These are phyloP conservation scores for Orthonevra nobilis DNA, from an alignment of 2,888 invertebrate species.

Conservation along the genomic window DNA sequence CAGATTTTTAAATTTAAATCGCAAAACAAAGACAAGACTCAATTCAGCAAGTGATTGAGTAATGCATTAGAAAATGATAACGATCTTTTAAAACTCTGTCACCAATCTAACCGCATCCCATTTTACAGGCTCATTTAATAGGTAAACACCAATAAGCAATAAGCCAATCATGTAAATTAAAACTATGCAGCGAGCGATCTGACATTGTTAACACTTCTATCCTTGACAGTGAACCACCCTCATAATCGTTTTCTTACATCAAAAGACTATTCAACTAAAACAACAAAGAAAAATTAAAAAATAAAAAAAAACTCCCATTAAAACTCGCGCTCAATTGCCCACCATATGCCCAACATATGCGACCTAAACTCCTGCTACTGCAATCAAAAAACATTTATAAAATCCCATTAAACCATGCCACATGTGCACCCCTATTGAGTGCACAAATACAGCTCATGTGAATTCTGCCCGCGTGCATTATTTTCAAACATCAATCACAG, in stretches of 20 bases:
- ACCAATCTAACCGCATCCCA: no score
- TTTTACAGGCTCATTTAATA: no score
- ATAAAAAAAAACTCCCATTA: not conserved
- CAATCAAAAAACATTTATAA: not conserved
- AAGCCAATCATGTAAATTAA: no score
- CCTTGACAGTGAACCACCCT: slow-evolving; percentile 20
- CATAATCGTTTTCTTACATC: not conserved
- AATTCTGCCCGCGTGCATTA: slow-evolving; percentile 25
- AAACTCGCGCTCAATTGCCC: slow-evolving; percentile 1
- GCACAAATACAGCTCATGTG: slow-evolving; percentile 21
- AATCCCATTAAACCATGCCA: not conserved
- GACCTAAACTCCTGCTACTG: slow-evolving; percentile 2
- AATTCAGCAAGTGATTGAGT: no score
- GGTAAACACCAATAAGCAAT: no score
- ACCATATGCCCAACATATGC: slow-evolving; percentile 47
- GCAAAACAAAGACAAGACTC: no score
- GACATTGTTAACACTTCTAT: no score
- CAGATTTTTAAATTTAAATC: no score
- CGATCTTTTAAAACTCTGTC: no score
- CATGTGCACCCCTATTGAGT: not conserved
- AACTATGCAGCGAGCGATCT: no score
- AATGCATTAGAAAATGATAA: no score
- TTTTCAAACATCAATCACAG: slow-evolving; percentile 53
- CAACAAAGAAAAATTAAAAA: not conserved
- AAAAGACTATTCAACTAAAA: not conserved